Conservation (phyloP, 2,113 vertebrate genomes). For the Brachypteracias leptosomus region DNA sequence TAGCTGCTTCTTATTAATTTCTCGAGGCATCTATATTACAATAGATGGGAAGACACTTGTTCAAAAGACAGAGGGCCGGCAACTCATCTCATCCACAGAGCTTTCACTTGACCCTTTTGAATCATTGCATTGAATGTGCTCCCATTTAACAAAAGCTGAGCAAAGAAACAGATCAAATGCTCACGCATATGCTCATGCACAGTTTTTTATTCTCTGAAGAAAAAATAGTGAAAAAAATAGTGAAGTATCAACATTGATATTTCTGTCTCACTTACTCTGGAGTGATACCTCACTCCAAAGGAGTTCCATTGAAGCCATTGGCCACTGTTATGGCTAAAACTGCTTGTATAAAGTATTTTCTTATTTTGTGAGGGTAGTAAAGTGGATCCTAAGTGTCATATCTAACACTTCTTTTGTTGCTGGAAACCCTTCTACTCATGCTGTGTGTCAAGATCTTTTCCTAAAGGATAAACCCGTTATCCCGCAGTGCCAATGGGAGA, state of each 20-base stretch:
- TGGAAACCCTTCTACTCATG: neutral
- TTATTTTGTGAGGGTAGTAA: neutral
- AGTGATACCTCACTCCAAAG: neutral
- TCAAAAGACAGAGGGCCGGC: neutral
- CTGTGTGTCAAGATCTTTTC: neutral
- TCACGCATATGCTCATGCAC: neutral
- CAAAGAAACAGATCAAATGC: neutral
- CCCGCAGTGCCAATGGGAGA: neutral
- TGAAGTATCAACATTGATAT: neutral
- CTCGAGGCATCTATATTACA: neutral
- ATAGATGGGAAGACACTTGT: neutral
- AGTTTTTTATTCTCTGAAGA: neutral
- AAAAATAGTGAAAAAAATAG: neutral
- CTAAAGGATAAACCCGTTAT: neutral
- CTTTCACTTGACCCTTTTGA: neutral
- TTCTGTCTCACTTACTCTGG: neutral
- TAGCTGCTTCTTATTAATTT: neutral
- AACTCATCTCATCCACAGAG: neutral
- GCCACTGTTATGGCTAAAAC: neutral
- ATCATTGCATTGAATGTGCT: fast-evolving
- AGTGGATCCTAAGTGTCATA: neutral
- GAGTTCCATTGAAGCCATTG: neutral
- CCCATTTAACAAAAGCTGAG: neutral
- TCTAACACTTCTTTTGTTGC: neutral
- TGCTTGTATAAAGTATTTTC: neutral